Evolutionary conservation across 2,113 vertebrate genomes (phyloP).

Genomic region (Ifrita kowaldi): DNA sequence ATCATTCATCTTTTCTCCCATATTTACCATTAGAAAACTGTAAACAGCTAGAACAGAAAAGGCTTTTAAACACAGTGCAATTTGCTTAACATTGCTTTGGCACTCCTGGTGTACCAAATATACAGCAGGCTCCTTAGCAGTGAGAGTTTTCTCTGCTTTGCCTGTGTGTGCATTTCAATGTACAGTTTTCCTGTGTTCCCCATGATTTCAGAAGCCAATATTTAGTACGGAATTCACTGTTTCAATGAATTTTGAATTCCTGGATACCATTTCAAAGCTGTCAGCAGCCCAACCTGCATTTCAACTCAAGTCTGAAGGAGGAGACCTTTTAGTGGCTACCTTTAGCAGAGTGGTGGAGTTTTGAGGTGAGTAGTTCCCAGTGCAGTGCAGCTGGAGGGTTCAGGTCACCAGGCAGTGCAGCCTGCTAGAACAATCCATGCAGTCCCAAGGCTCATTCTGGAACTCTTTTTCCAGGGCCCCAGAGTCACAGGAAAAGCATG

Average conservation of each 20-base stretch:
- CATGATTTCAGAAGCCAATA: neutral
- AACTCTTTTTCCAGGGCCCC: neutral
- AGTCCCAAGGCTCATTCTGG: neutral
- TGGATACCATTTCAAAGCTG: neutral
- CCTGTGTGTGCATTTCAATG: neutral
- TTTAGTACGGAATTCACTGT: neutral
- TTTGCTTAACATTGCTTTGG: neutral
- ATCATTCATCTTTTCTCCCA: neutral
- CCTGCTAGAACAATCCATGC: neutral
- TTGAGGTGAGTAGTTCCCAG: neutral
- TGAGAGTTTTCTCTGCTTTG: neutral
- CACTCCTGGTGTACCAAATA: neutral
- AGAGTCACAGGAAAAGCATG: neutral
- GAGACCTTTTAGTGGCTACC: neutral
- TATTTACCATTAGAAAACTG: neutral
- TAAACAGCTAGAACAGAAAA: slow-evolving; percentile 4
- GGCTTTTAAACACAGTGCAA: neutral
- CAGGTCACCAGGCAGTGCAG: neutral
- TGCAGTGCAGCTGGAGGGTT: neutral
- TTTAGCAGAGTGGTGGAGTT: neutral
- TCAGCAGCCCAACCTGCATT: neutral
- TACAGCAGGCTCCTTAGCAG: neutral
- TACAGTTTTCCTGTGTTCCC: neutral
- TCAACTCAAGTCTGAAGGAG: neutral
- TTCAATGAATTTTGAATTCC: neutral